A percentile compares a stretch with the other conserved stretches of the same genome.
These are phyloP conservation scores for Amphipoea oculea DNA, from an alignment of 2,888 invertebrate genomes.

Conservation along the genomic window DNA sequence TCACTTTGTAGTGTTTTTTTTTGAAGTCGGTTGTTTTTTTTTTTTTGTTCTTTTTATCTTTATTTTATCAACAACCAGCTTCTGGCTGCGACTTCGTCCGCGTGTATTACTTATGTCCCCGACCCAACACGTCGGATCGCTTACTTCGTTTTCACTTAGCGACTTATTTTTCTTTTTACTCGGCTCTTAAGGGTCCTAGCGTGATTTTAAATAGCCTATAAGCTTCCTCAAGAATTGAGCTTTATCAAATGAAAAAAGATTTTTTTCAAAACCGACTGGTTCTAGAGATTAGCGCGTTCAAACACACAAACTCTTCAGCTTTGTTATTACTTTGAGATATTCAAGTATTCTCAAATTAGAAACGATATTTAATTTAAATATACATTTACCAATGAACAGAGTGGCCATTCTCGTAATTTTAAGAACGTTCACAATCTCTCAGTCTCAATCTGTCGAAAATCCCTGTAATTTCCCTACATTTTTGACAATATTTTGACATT, in stretches of 20 bases:
- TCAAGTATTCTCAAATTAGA: neutral
- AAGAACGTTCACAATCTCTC: too few relatives aligned
- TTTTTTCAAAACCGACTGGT: neutral
- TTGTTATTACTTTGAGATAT: neutral
- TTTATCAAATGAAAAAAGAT: neutral
- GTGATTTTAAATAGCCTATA: neutral
- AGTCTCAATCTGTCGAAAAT: too few relatives aligned
- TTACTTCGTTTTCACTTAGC: neutral
- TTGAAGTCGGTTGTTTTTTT: too few relatives aligned
- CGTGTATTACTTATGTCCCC: neutral
- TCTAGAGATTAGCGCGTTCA: neutral
- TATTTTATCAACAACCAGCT: neutral
- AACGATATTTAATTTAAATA: too few relatives aligned
- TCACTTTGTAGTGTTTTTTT: too few relatives aligned
- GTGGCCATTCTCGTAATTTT: too few relatives aligned
- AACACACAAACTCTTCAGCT: neutral
- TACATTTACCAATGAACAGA: neutral
- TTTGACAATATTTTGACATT: too few relatives aligned
- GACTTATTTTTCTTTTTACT: neutral
- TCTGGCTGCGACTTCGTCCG: neutral
- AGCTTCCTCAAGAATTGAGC: neutral
- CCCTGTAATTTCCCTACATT: too few relatives aligned
- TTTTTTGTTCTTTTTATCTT: neutral
- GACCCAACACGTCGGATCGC: too few relatives aligned
- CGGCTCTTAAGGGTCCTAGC: accelerated